phyloP scores from a whole-genome alignment of 2,888 invertebrate species.

The Ophion ventricosus region DNA sequence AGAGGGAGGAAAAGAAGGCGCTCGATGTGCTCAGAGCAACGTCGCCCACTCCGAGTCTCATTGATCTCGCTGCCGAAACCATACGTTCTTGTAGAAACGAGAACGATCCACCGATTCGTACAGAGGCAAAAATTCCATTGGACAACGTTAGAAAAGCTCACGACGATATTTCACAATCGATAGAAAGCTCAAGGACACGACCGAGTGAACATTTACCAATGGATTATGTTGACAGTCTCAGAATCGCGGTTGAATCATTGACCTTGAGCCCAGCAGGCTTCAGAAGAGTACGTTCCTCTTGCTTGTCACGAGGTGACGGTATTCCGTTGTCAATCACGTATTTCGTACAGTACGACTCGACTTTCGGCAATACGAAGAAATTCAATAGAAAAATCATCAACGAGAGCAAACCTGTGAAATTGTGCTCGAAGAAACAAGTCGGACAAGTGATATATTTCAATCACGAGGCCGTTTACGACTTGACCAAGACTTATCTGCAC shows the following conservation, averaged over 20 bases:
- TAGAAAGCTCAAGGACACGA: not conserved
- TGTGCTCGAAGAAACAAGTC: constrained; percentile 82
- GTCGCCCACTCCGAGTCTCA: constrained; percentile 80
- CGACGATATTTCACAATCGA: constrained; percentile 29
- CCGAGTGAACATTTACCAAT: constrained; percentile 68
- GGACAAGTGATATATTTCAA: constrained; percentile 83
- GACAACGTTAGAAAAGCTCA: not conserved
- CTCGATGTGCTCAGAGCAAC: constrained; percentile 82
- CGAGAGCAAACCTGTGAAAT: constrained; percentile 78
- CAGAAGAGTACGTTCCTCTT: constrained; percentile 80
- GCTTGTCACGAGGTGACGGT: constrained; percentile 73
- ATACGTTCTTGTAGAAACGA: constrained; percentile 65
- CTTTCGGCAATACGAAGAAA: constrained; percentile 78
- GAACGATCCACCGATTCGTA: not conserved
- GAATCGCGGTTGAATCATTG: constrained; percentile 82
- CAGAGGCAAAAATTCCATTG: not conserved
- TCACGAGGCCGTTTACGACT: constrained; percentile 82
- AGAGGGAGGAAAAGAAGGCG: constrained; percentile 81
- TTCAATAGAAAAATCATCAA: constrained; percentile 79
- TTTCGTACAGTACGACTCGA: constrained; percentile 84
- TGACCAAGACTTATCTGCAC: constrained; percentile 79
- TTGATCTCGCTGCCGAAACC: constrained; percentile 72
- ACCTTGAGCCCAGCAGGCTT: constrained; percentile 83
- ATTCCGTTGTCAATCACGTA: constrained; percentile 79
- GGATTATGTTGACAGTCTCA: constrained; percentile 82